Base-by-base conservation (phyloP, 1,140 invertebrate genomes). In the Calliphora vicina region DNA sequence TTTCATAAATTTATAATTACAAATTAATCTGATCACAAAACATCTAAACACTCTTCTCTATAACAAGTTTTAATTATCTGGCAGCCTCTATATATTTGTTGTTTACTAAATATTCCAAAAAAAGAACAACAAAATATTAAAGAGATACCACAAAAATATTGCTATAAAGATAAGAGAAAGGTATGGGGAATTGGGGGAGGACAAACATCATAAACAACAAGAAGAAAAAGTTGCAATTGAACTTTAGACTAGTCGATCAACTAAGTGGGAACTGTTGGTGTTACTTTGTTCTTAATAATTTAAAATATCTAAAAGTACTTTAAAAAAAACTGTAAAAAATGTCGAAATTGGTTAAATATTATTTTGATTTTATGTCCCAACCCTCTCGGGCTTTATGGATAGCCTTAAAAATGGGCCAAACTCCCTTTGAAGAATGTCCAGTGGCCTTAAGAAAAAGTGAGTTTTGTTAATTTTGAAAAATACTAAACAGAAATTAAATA, bases 351-450 rank as follows among this genome's bases (percentile, higher is more conserved):
- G 72, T 95, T 67, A 94, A 93, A 87, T 91, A 94, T 26, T 96
- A 95, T 88, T 94, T 92, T 84, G 94, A 96, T 91, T 91, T 95
- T 8, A 91, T 96, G 88, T 96, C 95, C 0, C 95, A 96, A 85
- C 94, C 95, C n/a, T 93, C 93, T 9, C 92, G 95, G 86, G 94
- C 94, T 1, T 71, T 96, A 1, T 94, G 94, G 85, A 93, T 96
- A 84, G 93, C 95, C 87, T 86, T 96, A 13, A 95, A 94, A 88
- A 86, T 90, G 15, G 91, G 91, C 29, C 93, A 93, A 43, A 93
- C 93, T 82, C 92, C 94, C 13, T 94, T 94, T 88, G 93, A 94
- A 86, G 84, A 88, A 9, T 92, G 92, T 82, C 85, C 87, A 17
- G 91, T 95, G 71, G 92, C 93, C 86, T 86, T 96, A 67, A 86